Evolutionary conservation across 2,888 invertebrate genomes (phyloP), one percentile per base, ranked within the genome.

Genomic region (Campoplex capitator): DNA sequence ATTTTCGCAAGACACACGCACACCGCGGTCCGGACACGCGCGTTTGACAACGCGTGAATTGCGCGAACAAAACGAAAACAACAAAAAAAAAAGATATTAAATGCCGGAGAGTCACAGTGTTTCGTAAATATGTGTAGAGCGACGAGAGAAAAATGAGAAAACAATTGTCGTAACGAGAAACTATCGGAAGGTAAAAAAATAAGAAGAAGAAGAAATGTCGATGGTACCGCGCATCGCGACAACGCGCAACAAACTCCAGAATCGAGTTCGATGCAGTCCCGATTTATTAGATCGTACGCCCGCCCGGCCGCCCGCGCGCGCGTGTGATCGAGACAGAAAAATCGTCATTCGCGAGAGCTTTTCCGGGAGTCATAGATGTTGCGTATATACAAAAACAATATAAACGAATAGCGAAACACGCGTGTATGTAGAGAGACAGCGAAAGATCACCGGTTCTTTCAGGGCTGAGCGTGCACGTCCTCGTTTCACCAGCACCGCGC

Each of bases 231-330:
- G 83, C 83, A 74, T 83, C 80, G 83, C 86, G 80, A 84, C 73
- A 58, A 80, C 80, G 76, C 80, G 68, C 76, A 77, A 81, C 73
- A 81, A 83, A 86, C 86, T 86, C 86, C 67, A 28, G 32, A 80
- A 51, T 84, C 80, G 18, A 23, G 8, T 13, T 35, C 73, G 76
- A 73, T 51, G 65, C 80, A 56, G 54, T 32, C 48, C 56, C 83
- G 86, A 86, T 86, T 84, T 86, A 86, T 86, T 73, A 70, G 80
- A 76, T 71, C 80, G 45, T 56, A 84, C 86, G 83, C 86, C 83
- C 83, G 23, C 23, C 23, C 23, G 23, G 23, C 23, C 23, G 23
- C 23, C 23, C 23, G 23, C 23, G 23, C 23, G 23, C 23, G 38
- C 86, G 83, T 83, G 58, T n/a, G 38, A 58, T 32, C 45, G 35